Base-by-base conservation (phyloP, 2,888 invertebrate species). In the Hypsopygia costalis region DNA sequence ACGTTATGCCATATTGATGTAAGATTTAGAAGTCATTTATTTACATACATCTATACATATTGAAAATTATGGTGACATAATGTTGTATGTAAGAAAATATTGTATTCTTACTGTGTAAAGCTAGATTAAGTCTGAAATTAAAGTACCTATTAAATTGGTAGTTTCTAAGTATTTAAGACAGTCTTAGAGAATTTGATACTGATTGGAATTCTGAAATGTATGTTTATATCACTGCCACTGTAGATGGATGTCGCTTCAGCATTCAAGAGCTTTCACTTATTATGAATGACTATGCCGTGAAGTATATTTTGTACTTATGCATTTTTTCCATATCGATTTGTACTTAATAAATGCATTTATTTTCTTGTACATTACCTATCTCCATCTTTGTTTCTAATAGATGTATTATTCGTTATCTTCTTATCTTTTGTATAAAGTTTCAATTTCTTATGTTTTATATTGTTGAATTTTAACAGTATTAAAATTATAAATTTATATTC, bases 381-480 rank as follows among this genome's bases (percentile, higher is more conserved):
- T 49, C 39, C 47, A 41, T 36, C 43, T 36, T 46, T 25, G 34
- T 46, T 42, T 48, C 46, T 38, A 32, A 33, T 51, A 49, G 42
- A 49, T 49, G 38, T 59, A 52, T 54, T 46, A 44, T 45, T 55
- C 52, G 70, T 75, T 73, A 62, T 41, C 61, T 68, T 66, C 62
- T 64, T 53, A 58, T 67, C 57, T 60, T 67, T 56, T 74, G 73
- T 81, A 72, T 72, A 85, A 71, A 82, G 16, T 16, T 67, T 67
- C 60, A 75, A 74, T 76, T 64, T 65, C 69, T 63, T 78, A 72
- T 58, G 73, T 85, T 85, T 77, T 77, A 62, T 81, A 82, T 86
- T 87, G 87, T 86, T 87, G 83, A 86, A 81, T 77, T 79, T 86
- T 87, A 86, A 86, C 85, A 80, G 83, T 81, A 87, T 82, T 87